phyloP scores from a whole-genome alignment of 2,888 invertebrate species.

The Temnothorax unifasciatus region DNA sequence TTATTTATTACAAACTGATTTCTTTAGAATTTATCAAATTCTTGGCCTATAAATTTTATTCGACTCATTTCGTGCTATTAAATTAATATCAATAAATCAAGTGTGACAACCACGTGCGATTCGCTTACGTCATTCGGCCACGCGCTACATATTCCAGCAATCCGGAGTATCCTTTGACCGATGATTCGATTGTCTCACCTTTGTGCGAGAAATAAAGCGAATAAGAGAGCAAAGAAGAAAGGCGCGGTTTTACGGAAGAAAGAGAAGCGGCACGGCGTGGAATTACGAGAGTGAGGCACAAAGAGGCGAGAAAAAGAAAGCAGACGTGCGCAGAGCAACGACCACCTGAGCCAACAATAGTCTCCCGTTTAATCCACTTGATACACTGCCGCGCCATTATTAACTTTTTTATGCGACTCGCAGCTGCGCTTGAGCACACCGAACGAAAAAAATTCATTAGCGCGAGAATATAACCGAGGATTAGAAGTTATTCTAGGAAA shows the following conservation, averaged over 20 bases:
- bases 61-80: background rate
- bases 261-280: conserved; percentile 14
- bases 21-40: background rate
- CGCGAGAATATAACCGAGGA: conserved; percentile 9
- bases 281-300: conserved; percentile 47
- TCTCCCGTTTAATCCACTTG: conserved; percentile 66
- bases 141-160: conserved; percentile 14
- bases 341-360: conserved; percentile 73
- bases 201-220: conserved; percentile 25
- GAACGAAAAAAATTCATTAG: conserved; percentile 43
- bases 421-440: conserved; percentile 35
- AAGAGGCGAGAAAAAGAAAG: conserved; percentile 57
- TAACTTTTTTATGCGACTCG: conserved; percentile 33
- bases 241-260: conserved; percentile 13
- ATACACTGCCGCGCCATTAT: conserved; percentile 48
- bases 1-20: background rate
- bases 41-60: background rate
- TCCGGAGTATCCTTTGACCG: conserved; percentile 28
- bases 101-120: background rate
- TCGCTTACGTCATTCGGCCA: conserved; percentile 4
- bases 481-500: conserved; percentile 18
- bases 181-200: conserved; percentile 38
- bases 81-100: conserved; percentile 15
- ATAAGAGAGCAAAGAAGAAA: background rate
- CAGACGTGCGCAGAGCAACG: conserved; percentile 58